Base-by-base conservation (phyloP, 1,140 invertebrate genomes). In the Gonioctena quinquepunctata region DNA sequence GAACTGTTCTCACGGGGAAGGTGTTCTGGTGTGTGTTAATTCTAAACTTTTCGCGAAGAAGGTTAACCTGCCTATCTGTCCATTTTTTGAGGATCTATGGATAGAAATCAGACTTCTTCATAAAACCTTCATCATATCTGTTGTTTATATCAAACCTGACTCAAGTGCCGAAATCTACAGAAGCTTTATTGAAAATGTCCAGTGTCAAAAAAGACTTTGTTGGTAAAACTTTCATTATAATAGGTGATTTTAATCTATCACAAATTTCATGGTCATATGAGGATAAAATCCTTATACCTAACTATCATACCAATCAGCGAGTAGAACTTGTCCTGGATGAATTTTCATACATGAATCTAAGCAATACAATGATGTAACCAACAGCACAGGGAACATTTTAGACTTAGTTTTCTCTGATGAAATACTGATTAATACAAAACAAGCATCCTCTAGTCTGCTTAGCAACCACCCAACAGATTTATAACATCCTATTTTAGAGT, bases 401-500 rank as follows among this genome's bases (percentile, higher is more conserved):
- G 50, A 54, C 16, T 54, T 54, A 54, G 50, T 54, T 4, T 54
- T 54, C 16, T 54, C 50, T n/a, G 13, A 54, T 54, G 50, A 54
- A 8, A 7, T 16, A 54, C 11, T 16, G 16, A 1, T 54, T 16
- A n/a, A n/a, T n/a, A n/a, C n/a, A n/a, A n/a, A n/a, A n/a, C n/a
- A n/a, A n/a, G n/a, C n/a, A n/a, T n/a, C n/a, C n/a, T n/a, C n/a
- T n/a, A n/a, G n/a, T n/a, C n/a, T n/a, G n/a, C 16, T 19, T 54
- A 4, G 2, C 16, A 54, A 54, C 0, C 49, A 52, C n/a, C 5
- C 49, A 52, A 18, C 49, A 2, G 50, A 21, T 16, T 1, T 16
- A n/a, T 21, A 54, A 7, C 18, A 54, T 54, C 18, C 50, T 19
- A 2, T 3, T 16, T 54, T 54, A 16, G 18, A 54, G 18, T 54